Evolutionary conservation across 2,797 vertebrate species (phyloP), one percentile per base, ranked within the genome.

Genomic region (Ptychobarbus kaznakovi): DNA sequence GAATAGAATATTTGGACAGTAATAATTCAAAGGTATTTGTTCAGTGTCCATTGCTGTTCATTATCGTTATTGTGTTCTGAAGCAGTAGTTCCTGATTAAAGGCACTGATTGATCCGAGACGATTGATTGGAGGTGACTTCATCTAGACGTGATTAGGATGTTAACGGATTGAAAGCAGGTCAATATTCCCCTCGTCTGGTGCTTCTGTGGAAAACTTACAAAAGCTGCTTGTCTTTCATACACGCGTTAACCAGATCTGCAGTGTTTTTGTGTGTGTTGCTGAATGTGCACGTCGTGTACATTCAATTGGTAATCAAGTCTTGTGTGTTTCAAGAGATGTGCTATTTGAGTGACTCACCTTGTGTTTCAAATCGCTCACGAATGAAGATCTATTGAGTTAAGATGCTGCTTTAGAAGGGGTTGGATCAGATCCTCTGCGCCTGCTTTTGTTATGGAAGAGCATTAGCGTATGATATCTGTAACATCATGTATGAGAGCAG

Each of bases 401-500:
- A 56, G 75, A 61, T 25, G 53, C 53, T 42, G 75, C 75, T 78
- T 42, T 40, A 61, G 22, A 78, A n/a, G 53, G 51, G 20, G 16
- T 58, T n/a, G 40, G 20, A 75, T 75, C 28, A 22, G 16, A 40
- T 58, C 28, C 25, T 22, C 20, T 35, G 46, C 11, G 44, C 22
- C 22, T 81, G 28, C 20, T 81, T 69, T 32, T 68, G 42, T 80
- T 69, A 6, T 25, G n/a, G 44, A 53, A 22, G 38, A 73, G 53
- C 68, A 61, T 73, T 63, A 73, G 51, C 56, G 38, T 81, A 72
- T 42, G 80, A 73, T 28, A 6, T 73, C 35, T 32, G 20, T 20
- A 28, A 42, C 20, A n/a, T 53, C 65, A 16, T 8, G 51, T 28
- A 20, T 13, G 9, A 42, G 9, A 40, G 22, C n/a, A 12, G 46